A percentile compares a stretch with the other conserved stretches of the same genome.
Evolutionary conservation across 2,888 invertebrate genomes (phyloP).

Genomic region (Cerastis rubricosa): DNA sequence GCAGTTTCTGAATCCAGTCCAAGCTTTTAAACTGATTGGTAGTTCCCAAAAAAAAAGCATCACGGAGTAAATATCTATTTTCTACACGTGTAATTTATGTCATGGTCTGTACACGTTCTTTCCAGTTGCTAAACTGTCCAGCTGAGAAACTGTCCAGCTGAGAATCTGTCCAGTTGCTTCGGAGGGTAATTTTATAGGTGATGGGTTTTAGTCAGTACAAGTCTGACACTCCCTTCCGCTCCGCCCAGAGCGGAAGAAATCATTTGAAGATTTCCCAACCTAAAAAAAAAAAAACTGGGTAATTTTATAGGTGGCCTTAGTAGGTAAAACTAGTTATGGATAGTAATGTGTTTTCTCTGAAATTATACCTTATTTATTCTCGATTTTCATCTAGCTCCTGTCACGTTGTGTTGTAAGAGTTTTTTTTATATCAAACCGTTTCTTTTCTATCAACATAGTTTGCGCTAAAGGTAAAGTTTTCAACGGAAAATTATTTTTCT

Average conservation of each 20-base stretch:
- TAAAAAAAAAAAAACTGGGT: too few relatives aligned
- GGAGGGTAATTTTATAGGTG: too few relatives aligned
- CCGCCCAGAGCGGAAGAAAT: too few relatives aligned
- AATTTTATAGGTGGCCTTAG: slow-evolving; percentile 14
- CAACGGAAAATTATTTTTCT: neutral
- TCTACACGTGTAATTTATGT: neutral
- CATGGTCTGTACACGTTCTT: too few relatives aligned
- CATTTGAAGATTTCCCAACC: too few relatives aligned
- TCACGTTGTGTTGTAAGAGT: too few relatives aligned
- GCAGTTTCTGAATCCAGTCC: slow-evolving; percentile 34
- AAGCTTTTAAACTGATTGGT: slow-evolving; percentile 59
- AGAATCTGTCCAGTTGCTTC: too few relatives aligned
- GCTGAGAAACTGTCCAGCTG: too few relatives aligned
- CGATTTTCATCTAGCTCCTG: neutral
- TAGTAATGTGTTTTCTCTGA: neutral
- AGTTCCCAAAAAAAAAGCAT: slow-evolving; percentile 35
- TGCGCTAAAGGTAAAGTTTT: neutral
- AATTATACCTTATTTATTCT: neutral
- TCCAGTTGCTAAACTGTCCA: too few relatives aligned
- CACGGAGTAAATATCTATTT: slow-evolving; percentile 22
- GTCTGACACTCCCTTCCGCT: too few relatives aligned
- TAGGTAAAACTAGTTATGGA: neutral
- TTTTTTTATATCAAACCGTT: neutral
- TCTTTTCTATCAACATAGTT: neutral
- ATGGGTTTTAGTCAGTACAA: too few relatives aligned